Conservation (phyloP, 2,113 vertebrate species). For the Chunga burmeisteri region DNA sequence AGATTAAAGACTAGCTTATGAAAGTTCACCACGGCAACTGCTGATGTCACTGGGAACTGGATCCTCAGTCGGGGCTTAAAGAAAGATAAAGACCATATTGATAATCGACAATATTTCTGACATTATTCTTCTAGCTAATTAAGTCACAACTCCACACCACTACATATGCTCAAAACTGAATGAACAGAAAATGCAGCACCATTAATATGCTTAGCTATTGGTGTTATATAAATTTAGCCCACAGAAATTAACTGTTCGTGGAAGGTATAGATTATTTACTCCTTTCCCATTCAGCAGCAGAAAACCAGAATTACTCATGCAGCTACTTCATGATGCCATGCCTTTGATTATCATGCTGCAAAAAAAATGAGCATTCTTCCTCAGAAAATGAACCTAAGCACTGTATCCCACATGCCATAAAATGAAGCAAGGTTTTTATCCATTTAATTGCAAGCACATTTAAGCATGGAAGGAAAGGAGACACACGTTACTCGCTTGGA, state of each 20-base stretch:
- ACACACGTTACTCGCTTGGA: not conserved
- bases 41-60: conserved; percentile 34
- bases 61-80: not conserved
- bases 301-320: not conserved
- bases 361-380: not conserved
- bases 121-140: conserved; percentile 3
- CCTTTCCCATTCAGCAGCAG: not conserved
- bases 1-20: conserved; percentile 41
- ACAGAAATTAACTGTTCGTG: not conserved
- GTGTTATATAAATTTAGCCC: not conserved
- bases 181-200: not conserved
- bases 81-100: conserved; percentile 1
- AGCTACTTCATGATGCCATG: not conserved
- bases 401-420: not conserved
- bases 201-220: not conserved
- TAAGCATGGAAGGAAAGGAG: conserved; percentile 21
- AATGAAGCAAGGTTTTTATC: not conserved
- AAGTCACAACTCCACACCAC: not conserved
- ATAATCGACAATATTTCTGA: conserved; percentile 26
- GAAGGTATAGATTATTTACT: not conserved
- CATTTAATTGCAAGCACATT: not conserved
- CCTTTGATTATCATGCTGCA: not conserved
- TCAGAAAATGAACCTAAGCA: not conserved
- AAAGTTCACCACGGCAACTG: conserved; percentile 59
- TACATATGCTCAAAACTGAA: not conserved